Conservation (phyloP, 2,797 vertebrate species). For the Siniperca obscura region DNA sequence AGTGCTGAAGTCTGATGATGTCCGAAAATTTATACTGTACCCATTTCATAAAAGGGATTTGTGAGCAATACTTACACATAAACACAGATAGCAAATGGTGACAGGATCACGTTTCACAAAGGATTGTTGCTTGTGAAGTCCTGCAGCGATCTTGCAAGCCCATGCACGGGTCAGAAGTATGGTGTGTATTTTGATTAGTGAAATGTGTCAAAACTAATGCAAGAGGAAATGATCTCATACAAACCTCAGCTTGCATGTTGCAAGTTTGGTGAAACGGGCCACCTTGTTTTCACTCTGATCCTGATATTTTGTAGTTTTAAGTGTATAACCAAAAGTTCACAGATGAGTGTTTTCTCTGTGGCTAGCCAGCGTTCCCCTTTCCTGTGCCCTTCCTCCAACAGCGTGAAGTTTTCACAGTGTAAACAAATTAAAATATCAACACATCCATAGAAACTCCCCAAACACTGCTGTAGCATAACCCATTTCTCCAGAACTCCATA, state of each 20-base stretch:
- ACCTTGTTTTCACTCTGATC: neutral
- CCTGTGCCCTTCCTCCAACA: slow-evolving; percentile 42
- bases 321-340: slow-evolving; percentile 7
- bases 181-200: neutral
- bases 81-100: neutral
- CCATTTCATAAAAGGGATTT: neutral
- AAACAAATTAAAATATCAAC: neutral
- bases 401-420: neutral
- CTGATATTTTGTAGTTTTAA: neutral
- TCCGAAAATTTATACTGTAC: too few relatives aligned
- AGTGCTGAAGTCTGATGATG: neutral
- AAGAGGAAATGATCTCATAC: neutral
- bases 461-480: neutral
- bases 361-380: slow-evolving; percentile 16
- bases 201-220: neutral
- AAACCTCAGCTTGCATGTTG: too few relatives aligned
- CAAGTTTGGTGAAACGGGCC: neutral
- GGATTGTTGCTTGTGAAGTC: neutral
- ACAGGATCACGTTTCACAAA: neutral
- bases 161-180: neutral
- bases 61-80: neutral
- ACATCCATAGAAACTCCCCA: neutral
- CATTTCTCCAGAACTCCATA: neutral
- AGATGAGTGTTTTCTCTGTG: slow-evolving; percentile 27
- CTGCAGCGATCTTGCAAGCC: neutral